These are phyloP conservation scores for Propsilocerus akamusi DNA, from an alignment of 1,140 invertebrate species.

Conservation along the genomic window DNA sequence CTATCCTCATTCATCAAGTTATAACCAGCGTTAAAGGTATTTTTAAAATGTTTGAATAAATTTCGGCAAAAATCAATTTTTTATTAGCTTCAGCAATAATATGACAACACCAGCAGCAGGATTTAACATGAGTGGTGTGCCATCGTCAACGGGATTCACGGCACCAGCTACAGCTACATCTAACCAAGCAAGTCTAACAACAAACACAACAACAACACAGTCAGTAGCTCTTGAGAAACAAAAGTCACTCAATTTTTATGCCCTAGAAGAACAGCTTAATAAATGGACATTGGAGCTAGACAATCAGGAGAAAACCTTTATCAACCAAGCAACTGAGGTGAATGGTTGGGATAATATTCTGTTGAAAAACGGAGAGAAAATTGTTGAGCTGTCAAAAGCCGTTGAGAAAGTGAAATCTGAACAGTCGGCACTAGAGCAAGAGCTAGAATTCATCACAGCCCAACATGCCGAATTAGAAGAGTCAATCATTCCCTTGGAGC, in stretches of 20 bases:
- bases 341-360: constrained; percentile 87
- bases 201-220: constrained; percentile 25
- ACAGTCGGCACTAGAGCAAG: constrained; percentile 77
- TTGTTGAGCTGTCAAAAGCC: constrained; percentile 65
- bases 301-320: constrained; percentile 83
- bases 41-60: no score
- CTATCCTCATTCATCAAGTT: no score
- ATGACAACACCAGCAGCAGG: no score
- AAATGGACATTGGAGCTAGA: constrained; percentile 90
- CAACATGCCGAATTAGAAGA: constrained; percentile 89
- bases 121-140: no score
- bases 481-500: constrained; percentile 66
- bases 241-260: constrained; percentile 57
- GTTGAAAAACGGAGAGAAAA: constrained; percentile 83
- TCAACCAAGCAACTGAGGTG: constrained; percentile 84
- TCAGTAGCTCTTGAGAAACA: constrained; percentile 23
- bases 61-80: no score
- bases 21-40: no score
- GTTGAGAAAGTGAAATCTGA: constrained; percentile 74
- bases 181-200: constrained; percentile 4
- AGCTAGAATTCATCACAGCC: constrained; percentile 82
- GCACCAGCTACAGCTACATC: neutral
- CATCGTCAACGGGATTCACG: constrained; percentile 4
- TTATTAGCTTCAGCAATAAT: no score
- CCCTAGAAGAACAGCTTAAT: constrained; percentile 84